Base-by-base conservation (phyloP, 2,888 invertebrate genomes). In the Trimorus sp. region DNA sequence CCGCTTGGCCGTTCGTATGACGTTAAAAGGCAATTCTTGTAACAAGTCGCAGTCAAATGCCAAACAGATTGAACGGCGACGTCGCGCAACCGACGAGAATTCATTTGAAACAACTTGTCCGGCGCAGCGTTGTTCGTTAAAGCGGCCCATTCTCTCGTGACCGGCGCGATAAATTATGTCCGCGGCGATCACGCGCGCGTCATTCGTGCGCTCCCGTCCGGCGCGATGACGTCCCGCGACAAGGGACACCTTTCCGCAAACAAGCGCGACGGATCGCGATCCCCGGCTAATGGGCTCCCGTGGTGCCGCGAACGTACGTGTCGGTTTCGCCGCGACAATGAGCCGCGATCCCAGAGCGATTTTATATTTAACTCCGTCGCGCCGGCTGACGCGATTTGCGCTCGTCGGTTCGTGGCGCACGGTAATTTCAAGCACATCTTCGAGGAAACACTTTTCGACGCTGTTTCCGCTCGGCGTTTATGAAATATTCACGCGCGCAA, bases 401-500 rank as follows among this genome's bases (percentile, higher is more conserved):
- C 26, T 26, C 26, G 26, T 26, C 26, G 26, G n/a, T n/a, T n/a
- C n/a, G n/a, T n/a, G n/a, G 26, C 26, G 26, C 26, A 68, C 68
- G 60, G 68, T 54, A 66, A 68, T 76, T 69, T 56, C 42, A 68
- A 76, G 69, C 56, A 58, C 76, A 62, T 68, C 76, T 69, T 69
- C 14, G 63, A 42, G 58, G 65, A 37, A 78, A 71, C 78, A 26
- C 71, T 78, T 78, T 78, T 78, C 63, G 63, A 60, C 15, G 37
- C 70, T 65, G n/a, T 7, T 66, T 53, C 66, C 78, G 48, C 71
- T 60, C 65, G 12, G 59, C 53, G 59, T 71, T 78, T 78, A 70
- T 78, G 71, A 78, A 78, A 78, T 63, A 78, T 78, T 78, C 78
- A 65, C 71, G 71, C 59, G 53, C 26, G 48, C 48, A n/a, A n/a